Evolutionary conservation across 2,113 vertebrate genomes (phyloP).

Genomic region (Monopterus albus): DNA sequence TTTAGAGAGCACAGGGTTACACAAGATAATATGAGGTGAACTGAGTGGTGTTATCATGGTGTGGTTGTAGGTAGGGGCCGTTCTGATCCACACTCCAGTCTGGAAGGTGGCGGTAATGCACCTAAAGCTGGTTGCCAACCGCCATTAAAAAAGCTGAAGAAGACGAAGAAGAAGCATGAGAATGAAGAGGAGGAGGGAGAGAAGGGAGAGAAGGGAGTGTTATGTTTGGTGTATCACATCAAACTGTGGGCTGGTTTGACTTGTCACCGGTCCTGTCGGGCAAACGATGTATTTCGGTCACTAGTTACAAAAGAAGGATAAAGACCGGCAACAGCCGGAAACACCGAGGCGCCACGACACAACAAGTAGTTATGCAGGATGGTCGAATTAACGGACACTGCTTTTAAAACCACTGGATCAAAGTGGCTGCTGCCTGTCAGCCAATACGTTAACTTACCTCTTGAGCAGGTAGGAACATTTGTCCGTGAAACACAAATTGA

Average conservation of each 20-base stretch:
- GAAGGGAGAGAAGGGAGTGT: background rate
- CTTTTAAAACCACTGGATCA: conserved; percentile 88
- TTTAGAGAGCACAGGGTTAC: too few species aligned
- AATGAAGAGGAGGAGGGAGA: background rate
- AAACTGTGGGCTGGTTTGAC: conserved; percentile 36
- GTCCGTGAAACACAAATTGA: too few species aligned
- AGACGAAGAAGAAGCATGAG: too few species aligned
- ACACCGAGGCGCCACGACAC: background rate
- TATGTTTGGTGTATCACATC: background rate
- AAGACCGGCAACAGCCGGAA: background rate
- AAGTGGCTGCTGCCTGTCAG: conserved; percentile 87
- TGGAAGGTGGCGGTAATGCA: too few species aligned
- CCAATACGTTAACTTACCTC: conserved; percentile 84
- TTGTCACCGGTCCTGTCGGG: conserved; percentile 22
- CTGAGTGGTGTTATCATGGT: too few species aligned
- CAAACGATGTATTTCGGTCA: conserved; percentile 34
- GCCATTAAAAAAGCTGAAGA: too few species aligned
- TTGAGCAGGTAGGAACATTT: conserved; percentile 88
- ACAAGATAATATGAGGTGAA: too few species aligned
- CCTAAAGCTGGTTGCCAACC: too few species aligned
- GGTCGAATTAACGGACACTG: conserved; percentile 73
- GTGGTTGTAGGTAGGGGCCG: too few species aligned
- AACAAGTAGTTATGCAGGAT: conserved; percentile 81
- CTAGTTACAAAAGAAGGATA: background rate
- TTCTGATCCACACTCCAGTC: too few species aligned